Percentiles rank a stretch among this genome's conserved stretches.
Evolutionary conservation across 2,888 invertebrate species (phyloP).

Genomic region (Malthinus flaveolus): DNA sequence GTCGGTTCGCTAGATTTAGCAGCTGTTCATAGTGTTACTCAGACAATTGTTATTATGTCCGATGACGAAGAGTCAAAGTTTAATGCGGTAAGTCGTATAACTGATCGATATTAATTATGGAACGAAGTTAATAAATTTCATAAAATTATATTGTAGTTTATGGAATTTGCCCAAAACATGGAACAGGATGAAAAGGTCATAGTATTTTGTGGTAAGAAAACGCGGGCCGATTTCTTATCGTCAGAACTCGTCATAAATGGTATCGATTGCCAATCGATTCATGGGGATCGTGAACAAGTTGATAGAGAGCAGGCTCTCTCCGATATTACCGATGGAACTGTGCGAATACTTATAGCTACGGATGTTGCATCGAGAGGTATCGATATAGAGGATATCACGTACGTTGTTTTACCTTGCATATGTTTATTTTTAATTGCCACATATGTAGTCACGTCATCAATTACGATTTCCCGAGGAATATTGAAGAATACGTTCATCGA

Average conservation of each 20-base stretch:
- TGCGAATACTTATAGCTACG: conserved; percentile 87
- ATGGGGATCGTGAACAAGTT: conserved; percentile 80
- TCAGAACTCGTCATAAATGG: conserved; percentile 75
- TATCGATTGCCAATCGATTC: conserved; percentile 77
- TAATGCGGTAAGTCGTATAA: conserved; percentile 58
- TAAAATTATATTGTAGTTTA: conserved; percentile 55
- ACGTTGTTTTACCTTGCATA: conserved; percentile 37
- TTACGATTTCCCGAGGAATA: conserved; percentile 90
- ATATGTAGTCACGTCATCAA: conserved; percentile 86
- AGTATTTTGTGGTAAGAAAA: conserved; percentile 88
- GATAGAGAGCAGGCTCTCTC: conserved; percentile 82
- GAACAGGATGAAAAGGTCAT: conserved; percentile 79
- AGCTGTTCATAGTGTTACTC: conserved; percentile 86
- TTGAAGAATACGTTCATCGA: conserved; percentile 95
- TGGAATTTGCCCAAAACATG: conserved; percentile 73
- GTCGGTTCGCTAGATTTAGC: conserved; percentile 88
- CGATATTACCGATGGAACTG: conserved; percentile 79
- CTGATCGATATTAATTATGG: no score
- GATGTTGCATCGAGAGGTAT: conserved; percentile 95
- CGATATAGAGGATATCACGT: conserved; percentile 87
- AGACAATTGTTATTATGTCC: conserved; percentile 74
- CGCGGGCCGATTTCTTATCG: conserved; percentile 79
- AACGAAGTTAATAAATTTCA: no score
- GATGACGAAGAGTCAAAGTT: conserved; percentile 72
- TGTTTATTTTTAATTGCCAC: neutral